Conservation (phyloP, 2,888 invertebrate genomes). For the Hyposoter dolosus region DNA sequence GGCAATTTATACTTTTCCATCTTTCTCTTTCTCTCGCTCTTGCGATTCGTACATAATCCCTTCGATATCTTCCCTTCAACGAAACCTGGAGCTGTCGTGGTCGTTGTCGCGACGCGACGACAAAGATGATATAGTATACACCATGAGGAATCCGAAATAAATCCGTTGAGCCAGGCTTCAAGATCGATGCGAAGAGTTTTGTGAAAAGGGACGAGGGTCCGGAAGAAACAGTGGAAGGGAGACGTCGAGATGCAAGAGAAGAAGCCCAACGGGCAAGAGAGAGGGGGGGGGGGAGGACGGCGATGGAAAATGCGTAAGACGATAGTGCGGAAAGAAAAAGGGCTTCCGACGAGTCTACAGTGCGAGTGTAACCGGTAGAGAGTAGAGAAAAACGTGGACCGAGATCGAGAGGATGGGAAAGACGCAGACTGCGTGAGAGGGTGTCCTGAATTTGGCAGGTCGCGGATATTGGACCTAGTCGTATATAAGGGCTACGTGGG, state of each 20-base stretch:
- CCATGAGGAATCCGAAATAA: slow-evolving; percentile 67
- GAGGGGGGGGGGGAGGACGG: slow-evolving; percentile 19
- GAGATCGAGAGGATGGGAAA: slow-evolving; percentile 40
- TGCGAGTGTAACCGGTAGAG: slow-evolving; percentile 21
- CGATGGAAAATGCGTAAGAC: slow-evolving; percentile 13
- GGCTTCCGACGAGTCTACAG: slow-evolving; percentile 17
- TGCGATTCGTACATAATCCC: slow-evolving; percentile 11
- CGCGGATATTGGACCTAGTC: slow-evolving; percentile 79
- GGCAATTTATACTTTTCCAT: slow-evolving; percentile 29
- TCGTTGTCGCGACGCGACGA: slow-evolving; percentile 53
- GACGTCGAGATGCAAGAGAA: slow-evolving; percentile 13
- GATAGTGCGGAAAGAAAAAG: slow-evolving; percentile 39
- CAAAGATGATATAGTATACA: slow-evolving; percentile 20
- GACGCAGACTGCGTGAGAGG: slow-evolving; percentile 64
- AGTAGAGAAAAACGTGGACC: slow-evolving; percentile 22
- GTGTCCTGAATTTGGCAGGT: slow-evolving; percentile 80
- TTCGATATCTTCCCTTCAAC: slow-evolving; percentile 14
- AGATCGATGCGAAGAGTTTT: slow-evolving; percentile 69
- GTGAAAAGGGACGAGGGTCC: slow-evolving; percentile 9
- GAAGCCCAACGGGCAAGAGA: slow-evolving; percentile 16
- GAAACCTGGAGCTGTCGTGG: background rate
- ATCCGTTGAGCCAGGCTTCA: slow-evolving; percentile 71
- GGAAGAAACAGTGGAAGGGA: slow-evolving; percentile 39
- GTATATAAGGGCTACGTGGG: slow-evolving; percentile 40
- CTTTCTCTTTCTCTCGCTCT: background rate